phyloP scores from a whole-genome alignment of 2,113 vertebrate species.

The Coptodon bakossiorum region DNA sequence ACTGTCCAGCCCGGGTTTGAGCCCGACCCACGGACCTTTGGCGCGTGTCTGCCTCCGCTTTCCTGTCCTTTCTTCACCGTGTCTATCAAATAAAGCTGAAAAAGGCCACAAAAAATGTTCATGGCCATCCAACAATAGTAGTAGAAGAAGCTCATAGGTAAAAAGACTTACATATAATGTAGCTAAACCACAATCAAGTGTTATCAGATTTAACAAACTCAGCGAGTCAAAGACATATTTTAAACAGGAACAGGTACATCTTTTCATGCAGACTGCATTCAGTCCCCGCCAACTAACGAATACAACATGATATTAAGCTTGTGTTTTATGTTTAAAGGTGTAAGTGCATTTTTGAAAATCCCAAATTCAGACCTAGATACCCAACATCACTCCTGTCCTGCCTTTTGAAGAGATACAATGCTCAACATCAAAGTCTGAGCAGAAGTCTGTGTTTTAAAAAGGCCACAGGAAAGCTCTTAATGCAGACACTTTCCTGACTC shows the following conservation, averaged over 20 bases:
- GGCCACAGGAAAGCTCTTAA: slow-evolving; percentile 42
- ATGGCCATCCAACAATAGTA: neutral
- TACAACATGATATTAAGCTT: neutral
- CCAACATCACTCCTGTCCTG: slow-evolving; percentile 11
- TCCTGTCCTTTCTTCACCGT: neutral
- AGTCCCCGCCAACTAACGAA: neutral
- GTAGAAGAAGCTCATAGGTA: neutral
- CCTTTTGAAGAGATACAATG: slow-evolving; percentile 27
- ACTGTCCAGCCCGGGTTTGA: neutral
- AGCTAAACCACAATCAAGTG: neutral
- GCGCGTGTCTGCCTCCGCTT: neutral
- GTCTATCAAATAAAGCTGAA: neutral
- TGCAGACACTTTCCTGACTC: slow-evolving; percentile 44
- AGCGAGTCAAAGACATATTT: neutral
- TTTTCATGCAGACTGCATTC: neutral
- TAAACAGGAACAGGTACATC: neutral
- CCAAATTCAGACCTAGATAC: slow-evolving; percentile 4
- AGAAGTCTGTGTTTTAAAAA: slow-evolving; percentile 34
- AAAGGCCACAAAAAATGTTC: neutral
- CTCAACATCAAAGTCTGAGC: slow-evolving; percentile 41
- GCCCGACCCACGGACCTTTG: neutral
- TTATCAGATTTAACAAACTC: neutral
- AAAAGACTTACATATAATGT: neutral
- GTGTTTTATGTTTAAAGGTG: slow-evolving; percentile 8
- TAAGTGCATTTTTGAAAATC: slow-evolving; percentile 1